A percentile compares a stretch with the other conserved stretches of the same genome.
Conservation (phyloP, 2,888 invertebrate genomes). For the Rhabditoides inermis region DNA sequence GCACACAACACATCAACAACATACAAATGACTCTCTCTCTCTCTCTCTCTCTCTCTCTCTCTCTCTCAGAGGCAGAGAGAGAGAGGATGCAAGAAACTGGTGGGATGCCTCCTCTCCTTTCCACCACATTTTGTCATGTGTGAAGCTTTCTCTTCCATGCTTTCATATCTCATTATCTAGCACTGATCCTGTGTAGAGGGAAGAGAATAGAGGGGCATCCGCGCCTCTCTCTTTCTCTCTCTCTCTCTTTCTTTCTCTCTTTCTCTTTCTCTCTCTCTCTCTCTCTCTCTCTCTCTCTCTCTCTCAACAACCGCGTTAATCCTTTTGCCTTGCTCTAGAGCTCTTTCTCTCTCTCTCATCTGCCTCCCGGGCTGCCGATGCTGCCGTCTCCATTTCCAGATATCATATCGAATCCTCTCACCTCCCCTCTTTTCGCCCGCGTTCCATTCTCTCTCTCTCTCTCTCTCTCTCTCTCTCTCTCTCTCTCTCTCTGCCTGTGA, state of each 20-base stretch:
- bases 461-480: slow-evolving; percentile 6
- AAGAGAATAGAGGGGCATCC: not conserved
- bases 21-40: slow-evolving; percentile 6
- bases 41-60: not conserved
- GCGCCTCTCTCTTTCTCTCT: slow-evolving; percentile 4
- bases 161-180: not conserved
- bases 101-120: not conserved
- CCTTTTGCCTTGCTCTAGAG: slow-evolving; percentile 8
- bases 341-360: slow-evolving; percentile 7
- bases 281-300: slow-evolving; percentile 5
- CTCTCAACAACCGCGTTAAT: slow-evolving; percentile 4
- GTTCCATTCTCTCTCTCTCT: slow-evolving; percentile 7
- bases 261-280: slow-evolving; percentile 10
- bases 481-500: slow-evolving; percentile 2
- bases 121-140: not conserved
- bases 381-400: not conserved
- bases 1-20: slow-evolving; percentile 14
- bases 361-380: not conserved
- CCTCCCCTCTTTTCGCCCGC: not conserved
- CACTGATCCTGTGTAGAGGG: not conserved
- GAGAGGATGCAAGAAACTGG: not conserved
- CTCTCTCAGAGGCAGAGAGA: slow-evolving; percentile 6
- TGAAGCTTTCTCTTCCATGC: not conserved
- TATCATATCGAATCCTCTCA: no score
- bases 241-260: slow-evolving; percentile 4